Conservation (phyloP, 2,888 invertebrate genomes). For the Harpalus rufipes region DNA sequence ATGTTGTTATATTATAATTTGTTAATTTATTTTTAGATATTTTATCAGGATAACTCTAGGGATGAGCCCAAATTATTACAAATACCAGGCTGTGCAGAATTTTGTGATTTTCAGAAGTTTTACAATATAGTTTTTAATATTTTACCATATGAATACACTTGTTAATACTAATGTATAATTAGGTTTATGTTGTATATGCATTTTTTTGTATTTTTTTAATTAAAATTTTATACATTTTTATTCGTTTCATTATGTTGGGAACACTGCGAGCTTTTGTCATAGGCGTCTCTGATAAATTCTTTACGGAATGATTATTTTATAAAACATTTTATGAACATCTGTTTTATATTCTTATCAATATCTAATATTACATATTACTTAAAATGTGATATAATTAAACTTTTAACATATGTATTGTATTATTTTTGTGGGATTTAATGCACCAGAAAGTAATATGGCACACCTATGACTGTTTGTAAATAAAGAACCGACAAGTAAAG, state of each 20-base stretch:
- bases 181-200: neutral
- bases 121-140: constrained; percentile 19
- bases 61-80: constrained; percentile 34
- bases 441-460: neutral
- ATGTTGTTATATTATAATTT: neutral
- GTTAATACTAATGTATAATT: constrained; percentile 15
- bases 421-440: neutral
- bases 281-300: neutral
- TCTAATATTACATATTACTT: neutral
- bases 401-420: neutral
- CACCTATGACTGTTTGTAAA: constrained; percentile 36
- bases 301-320: neutral
- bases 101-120: constrained; percentile 55
- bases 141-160: constrained; percentile 22
- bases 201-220: constrained; percentile 13
- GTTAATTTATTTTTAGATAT: constrained; percentile 33
- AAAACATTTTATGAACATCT: neutral
- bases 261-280: neutral
- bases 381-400: neutral
- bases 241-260: constrained; percentile 3
- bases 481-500: neutral
- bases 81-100: constrained; percentile 57
- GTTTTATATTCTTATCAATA: no score
- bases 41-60: constrained; percentile 43
- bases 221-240: neutral